Conservation (phyloP, 2,113 vertebrate genomes). For the Nerophis ophidion region DNA sequence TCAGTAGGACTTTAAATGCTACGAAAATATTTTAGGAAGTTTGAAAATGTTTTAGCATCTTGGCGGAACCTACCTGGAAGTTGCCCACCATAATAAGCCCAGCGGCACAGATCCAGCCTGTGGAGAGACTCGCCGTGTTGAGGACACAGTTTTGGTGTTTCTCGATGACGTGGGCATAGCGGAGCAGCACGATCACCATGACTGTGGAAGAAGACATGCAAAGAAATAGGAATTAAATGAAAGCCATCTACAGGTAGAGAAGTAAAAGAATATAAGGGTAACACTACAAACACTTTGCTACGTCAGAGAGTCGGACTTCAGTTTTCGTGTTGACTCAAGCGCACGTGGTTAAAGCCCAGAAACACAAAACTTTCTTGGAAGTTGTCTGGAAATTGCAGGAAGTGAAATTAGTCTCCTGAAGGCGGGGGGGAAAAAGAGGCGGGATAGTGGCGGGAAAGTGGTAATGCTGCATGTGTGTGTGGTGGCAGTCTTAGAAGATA, state of each 20-base stretch:
- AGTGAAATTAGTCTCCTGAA: conserved; percentile 21
- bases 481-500: conserved; percentile 20
- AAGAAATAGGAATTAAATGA: background rate
- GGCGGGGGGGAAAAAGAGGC: conserved; percentile 6
- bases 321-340: conserved; percentile 20
- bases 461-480: background rate
- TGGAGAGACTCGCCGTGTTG: conserved; percentile 79
- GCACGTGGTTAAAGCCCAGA: conserved; percentile 23
- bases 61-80: conserved; percentile 75
- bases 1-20: no score
- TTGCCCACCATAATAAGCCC: conserved; percentile 87
- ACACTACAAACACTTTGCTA: background rate
- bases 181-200: conserved; percentile 80
- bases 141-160: conserved; percentile 78
- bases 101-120: conserved; percentile 81
- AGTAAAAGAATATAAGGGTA: background rate
- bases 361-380: conserved; percentile 32
- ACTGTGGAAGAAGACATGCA: conserved; percentile 55
- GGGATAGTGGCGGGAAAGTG: conserved; percentile 44
- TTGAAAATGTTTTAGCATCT: background rate
- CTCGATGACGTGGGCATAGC: conserved; percentile 82
- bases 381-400: conserved; percentile 17
- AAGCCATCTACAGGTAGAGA: background rate
- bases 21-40: no score
- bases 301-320: conserved; percentile 15